A percentile compares a stretch with the other conserved stretches of the same genome.
Conservation (phyloP, 2,888 invertebrate species). For the Idaea straminata region DNA sequence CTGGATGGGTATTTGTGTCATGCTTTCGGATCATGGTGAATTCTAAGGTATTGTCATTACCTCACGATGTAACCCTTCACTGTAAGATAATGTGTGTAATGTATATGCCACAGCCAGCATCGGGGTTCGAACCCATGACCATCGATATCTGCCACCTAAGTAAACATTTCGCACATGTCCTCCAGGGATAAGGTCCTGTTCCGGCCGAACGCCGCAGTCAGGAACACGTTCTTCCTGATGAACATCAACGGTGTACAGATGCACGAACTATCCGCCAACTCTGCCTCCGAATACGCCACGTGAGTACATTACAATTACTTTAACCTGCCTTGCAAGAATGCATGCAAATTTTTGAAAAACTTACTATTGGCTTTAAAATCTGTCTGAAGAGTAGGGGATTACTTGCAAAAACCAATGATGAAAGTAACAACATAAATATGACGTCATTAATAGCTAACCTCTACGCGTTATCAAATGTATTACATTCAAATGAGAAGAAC, state of each 20-base stretch:
- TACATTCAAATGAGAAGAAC: no score
- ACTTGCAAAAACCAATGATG: background rate
- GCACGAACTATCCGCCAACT: conserved; percentile 70
- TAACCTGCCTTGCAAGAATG: no score
- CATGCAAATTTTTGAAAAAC: no score
- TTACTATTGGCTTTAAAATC: background rate
- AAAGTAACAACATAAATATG: background rate
- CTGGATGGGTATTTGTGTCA: no score
- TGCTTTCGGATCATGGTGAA: no score
- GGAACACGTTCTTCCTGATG: conserved; percentile 75
- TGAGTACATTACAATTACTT: conserved; percentile 41
- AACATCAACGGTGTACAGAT: conserved; percentile 74
- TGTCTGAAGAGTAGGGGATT: background rate
- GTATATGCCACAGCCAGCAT: no score
- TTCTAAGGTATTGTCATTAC: no score
- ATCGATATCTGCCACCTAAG: background rate
- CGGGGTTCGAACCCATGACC: no score
- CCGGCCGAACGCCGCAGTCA: conserved; percentile 71
- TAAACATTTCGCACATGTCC: conserved; percentile 2
- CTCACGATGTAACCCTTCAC: no score
- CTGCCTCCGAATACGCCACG: conserved; percentile 66
- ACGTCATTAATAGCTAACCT: no score
- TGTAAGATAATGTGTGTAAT: no score
- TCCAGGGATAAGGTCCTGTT: conserved; percentile 72
- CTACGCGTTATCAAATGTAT: no score